Conservation (phyloP, 2,888 invertebrate species). For the Caenorhabditis sp. region DNA sequence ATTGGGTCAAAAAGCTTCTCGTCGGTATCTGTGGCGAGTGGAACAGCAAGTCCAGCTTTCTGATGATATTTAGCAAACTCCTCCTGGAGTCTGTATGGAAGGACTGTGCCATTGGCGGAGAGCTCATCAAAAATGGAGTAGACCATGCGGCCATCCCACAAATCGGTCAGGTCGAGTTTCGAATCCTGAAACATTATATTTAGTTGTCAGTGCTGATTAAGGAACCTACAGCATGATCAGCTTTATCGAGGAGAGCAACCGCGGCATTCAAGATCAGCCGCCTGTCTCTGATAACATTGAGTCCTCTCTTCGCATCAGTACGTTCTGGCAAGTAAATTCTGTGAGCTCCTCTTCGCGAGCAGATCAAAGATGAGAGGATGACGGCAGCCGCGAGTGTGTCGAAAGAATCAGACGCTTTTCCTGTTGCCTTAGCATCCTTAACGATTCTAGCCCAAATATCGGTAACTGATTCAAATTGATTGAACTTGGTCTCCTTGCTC, state of each 20-base stretch:
- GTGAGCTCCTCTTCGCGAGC: conserved; percentile 70
- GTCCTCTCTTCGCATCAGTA: conserved; percentile 68
- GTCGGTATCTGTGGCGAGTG: conserved; percentile 78
- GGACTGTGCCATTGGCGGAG: conserved; percentile 69
- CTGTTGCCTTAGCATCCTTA: conserved; percentile 63
- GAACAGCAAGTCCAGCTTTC: conserved; percentile 73
- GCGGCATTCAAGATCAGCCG: conserved; percentile 72
- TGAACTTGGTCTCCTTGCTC: conserved; percentile 61
- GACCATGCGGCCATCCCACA: conserved; percentile 82
- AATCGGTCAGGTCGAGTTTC: conserved; percentile 72
- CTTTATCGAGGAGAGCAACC: conserved; percentile 65
- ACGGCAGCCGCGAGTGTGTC: conserved; percentile 77
- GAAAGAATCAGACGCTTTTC: conserved; percentile 72
- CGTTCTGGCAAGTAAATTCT: conserved; percentile 66
- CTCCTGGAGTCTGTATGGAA: conserved; percentile 79
- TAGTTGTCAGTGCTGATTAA: neutral
- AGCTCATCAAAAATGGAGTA: conserved; percentile 74
- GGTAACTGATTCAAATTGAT: conserved; percentile 52
- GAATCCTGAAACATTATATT: conserved; percentile 4
- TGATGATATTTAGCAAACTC: conserved; percentile 78
- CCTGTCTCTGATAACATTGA: conserved; percentile 71
- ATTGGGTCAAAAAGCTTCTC: conserved; percentile 76
- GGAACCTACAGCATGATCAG: conserved; percentile 53
- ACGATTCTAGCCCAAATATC: conserved; percentile 77
- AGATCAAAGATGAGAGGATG: conserved; percentile 76